phyloP scores from a whole-genome alignment of 2,113 vertebrate species.

The Crotalus helleri region DNA sequence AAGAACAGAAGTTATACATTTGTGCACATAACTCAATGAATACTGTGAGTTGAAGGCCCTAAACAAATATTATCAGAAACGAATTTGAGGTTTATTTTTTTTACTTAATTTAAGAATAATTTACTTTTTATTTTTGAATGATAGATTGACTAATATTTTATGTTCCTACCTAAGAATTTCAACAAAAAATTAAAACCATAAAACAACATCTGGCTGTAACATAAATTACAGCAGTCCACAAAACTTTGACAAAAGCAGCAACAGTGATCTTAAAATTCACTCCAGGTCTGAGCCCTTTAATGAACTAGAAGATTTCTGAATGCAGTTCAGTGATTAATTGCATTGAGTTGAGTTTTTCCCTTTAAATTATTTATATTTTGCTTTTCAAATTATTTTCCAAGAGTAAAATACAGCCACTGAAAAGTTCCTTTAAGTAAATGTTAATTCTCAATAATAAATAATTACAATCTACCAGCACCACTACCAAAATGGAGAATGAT shows the following conservation, averaged over 20 bases:
- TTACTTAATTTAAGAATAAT: background rate
- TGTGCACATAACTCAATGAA: background rate
- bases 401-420: background rate
- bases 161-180: background rate
- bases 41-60: background rate
- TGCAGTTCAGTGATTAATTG: background rate
- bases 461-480: background rate
- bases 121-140: background rate
- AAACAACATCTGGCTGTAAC: background rate
- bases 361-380: background rate
- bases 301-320: background rate
- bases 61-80: background rate
- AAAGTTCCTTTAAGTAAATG: background rate
- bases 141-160: background rate
- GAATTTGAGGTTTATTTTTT: background rate
- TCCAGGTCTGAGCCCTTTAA: background rate
- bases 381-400: background rate
- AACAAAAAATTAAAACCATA: background rate
- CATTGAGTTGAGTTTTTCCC: background rate
- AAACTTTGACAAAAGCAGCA: background rate
- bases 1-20: background rate
- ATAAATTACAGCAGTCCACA: background rate
- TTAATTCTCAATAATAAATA: background rate
- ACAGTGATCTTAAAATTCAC: background rate
- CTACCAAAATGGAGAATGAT: background rate